Conservation (phyloP, 1,140 invertebrate genomes). For the Heliconius hewitsoni region DNA sequence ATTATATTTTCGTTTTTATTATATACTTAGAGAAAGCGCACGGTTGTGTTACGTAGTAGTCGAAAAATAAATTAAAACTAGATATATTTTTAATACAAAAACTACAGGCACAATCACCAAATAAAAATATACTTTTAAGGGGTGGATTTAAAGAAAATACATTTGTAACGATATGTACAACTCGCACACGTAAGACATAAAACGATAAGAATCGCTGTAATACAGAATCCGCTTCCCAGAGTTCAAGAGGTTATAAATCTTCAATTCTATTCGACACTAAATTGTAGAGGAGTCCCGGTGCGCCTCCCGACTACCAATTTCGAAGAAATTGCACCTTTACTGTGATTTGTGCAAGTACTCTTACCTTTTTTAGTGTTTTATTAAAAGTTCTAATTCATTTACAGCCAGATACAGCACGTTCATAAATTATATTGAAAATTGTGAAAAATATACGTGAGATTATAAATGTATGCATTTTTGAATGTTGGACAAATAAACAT, state of each 20-base stretch:
- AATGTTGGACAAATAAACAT: too few relatives aligned
- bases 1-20: too few relatives aligned
- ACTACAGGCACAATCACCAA: neutral
- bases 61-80: too few relatives aligned
- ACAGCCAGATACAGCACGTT: neutral
- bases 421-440: too few relatives aligned
- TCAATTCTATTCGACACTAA: constrained; percentile 9
- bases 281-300: constrained; percentile 9
- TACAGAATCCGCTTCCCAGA: neutral
- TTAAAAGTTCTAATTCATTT: neutral
- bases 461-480: too few relatives aligned
- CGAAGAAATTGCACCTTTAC: neutral
- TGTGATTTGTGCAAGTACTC: constrained; percentile 3
- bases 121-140: too few relatives aligned
- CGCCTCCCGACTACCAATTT: constrained; percentile 4
- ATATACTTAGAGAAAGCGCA: too few relatives aligned
- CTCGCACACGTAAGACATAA: neutral
- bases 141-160: neutral
- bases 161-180: constrained; percentile 5
- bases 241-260: constrained; percentile 18
- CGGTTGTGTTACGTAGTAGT: too few relatives aligned
- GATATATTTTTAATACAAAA: neutral
- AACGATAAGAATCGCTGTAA: neutral
- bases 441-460: too few relatives aligned
- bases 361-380: neutral